A percentile compares a stretch with the other conserved stretches of the same genome.
phyloP scores from a whole-genome alignment of 2,888 invertebrate species.

The Coleophora flavipennella region DNA sequence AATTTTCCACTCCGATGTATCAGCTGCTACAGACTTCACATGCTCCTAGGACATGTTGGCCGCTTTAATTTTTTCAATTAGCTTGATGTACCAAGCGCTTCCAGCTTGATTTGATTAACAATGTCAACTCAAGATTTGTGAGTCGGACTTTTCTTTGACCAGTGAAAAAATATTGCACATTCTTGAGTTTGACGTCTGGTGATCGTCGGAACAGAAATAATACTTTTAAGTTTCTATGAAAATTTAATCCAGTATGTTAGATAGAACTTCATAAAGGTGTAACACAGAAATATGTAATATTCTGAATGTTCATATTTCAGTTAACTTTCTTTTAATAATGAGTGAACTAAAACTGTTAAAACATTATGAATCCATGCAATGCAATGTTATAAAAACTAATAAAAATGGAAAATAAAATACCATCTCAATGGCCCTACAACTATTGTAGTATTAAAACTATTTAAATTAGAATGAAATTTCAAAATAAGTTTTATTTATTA shows the following conservation, averaged over 20 bases:
- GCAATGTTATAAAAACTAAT: conserved; percentile 28
- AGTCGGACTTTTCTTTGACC: no score
- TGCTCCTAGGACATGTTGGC: no score
- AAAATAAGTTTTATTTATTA: conserved; percentile 30
- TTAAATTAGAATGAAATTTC: conserved; percentile 28
- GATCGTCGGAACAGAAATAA: conserved; percentile 25
- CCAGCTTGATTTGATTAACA: no score
- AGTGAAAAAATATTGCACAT: no score
- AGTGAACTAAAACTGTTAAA: conserved; percentile 46
- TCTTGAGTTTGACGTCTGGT: no score
- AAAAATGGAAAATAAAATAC: conserved; percentile 24
- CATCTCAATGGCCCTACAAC: conserved; percentile 29
- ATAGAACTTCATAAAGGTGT: conserved; percentile 50
- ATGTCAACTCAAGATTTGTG: no score
- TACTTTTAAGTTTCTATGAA: conserved; percentile 35
- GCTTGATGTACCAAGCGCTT: no score
- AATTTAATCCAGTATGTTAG: conserved; percentile 63
- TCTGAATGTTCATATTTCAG: no score
- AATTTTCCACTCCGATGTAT: no score
- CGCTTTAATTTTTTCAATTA: no score
- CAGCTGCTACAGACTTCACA: no score
- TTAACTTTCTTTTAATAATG: conserved; percentile 21
- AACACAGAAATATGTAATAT: conserved; percentile 30
- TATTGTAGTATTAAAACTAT: conserved; percentile 35
- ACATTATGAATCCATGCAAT: conserved; percentile 41